Base-by-base conservation (phyloP, 2,888 invertebrate species). In the Lasioglossum oenotherae region DNA sequence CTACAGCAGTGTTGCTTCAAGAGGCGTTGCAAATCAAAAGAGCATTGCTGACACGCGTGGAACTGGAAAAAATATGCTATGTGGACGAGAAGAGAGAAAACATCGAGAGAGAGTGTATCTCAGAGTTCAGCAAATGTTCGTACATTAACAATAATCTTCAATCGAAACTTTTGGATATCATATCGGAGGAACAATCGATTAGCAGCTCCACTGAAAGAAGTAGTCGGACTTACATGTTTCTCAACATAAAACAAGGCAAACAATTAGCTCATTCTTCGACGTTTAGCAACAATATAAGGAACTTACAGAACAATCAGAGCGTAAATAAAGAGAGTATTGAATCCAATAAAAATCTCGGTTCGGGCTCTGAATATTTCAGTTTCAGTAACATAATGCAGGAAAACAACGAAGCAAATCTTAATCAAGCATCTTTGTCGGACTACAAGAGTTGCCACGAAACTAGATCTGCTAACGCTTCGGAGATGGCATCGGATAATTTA, bases 131-230 rank as follows among this genome's bases (percentile, higher is more conserved):
- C 0, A 72, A 46, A 57, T 69, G 35, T 10, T 49, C 78, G 5
- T 82, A 81, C n/a, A 60, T 60, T 19, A 44, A 57, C 5, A 82
- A 91, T 84, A 74, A 88, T 84, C 91, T 89, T 46, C 89, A 90
- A 78, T 85, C 92, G 0, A 92, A 93, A 14, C 38, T 90, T 0
- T 71, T 94, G 46, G 94, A 94, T 46, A 92, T 93, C 71, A 93
- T 94, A 67, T 88, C 91, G 0, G 93, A 94, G 80, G 93, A 94
- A 78, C 92, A 93, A n/a, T 91, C 93, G 31, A 88, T 88, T 2
- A 90, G 90, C 38, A 92, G 91, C 72, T 91, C 91, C 0, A 91
- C 87, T 0, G 92, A 92, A 19, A 88, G 85, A 44, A 86, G 83
- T n/a, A 85, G 85, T 71, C 82, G 69, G 76, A 88, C 78, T 67